Percentiles rank a stretch among this genome's conserved stretches.
Conservation (phyloP, 2,888 invertebrate species). For the Andrena dorsata region DNA sequence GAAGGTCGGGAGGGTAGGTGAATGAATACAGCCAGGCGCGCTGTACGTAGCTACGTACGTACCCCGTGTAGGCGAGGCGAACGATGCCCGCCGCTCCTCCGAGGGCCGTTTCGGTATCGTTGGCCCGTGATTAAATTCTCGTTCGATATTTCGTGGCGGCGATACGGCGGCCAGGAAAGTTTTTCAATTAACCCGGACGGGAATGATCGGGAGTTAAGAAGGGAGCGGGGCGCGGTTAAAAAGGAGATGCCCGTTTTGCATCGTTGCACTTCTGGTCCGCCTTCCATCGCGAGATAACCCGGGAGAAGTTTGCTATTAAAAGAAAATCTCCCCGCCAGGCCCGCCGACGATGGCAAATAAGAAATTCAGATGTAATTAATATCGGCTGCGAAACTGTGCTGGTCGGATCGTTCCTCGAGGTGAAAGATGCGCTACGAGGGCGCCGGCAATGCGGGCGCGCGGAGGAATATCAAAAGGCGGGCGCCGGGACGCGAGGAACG, state of each 20-base stretch:
- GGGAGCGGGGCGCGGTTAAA: conserved; percentile 4
- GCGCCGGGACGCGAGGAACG: background rate
- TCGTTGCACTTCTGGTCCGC: conserved; percentile 52
- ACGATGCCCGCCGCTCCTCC: background rate
- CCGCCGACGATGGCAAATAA: conserved; percentile 53
- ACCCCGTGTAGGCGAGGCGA: background rate
- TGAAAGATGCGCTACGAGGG: background rate
- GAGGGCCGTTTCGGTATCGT: background rate
- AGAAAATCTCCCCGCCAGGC: conserved; percentile 22
- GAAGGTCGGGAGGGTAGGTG: background rate
- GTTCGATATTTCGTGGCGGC: conserved; percentile 3
- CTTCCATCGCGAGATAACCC: conserved; percentile 21
- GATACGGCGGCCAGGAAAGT: conserved; percentile 21
- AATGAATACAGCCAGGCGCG: too few species aligned
- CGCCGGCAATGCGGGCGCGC: background rate
- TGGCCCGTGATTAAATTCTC: conserved; percentile 28
- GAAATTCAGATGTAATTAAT: conserved; percentile 62
- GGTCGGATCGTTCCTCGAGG: conserved; percentile 25
- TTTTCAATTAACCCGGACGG: conserved; percentile 46
- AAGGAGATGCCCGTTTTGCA: conserved; percentile 51
- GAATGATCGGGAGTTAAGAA: conserved; percentile 52
- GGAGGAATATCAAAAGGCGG: background rate
- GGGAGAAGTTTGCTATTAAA: conserved; percentile 45
- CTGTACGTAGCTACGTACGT: background rate
- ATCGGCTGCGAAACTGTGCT: conserved; percentile 41